Conservation (phyloP, 2,797 vertebrate species). For the Gallinago stenura region DNA sequence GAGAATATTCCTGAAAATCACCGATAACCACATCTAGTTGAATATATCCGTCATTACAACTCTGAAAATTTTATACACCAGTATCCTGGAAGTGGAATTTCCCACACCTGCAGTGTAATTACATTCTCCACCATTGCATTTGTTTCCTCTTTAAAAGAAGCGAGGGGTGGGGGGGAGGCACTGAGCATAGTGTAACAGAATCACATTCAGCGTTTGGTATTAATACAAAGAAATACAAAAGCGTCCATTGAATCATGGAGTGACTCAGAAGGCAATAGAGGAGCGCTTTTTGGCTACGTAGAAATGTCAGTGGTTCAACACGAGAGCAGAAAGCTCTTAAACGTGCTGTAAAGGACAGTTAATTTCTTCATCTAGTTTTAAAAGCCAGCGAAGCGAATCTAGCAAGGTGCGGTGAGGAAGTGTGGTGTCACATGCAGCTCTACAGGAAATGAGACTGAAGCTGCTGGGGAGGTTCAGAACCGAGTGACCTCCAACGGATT, state of each 20-base stretch:
- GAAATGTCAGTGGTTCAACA: slow-evolving; percentile 31
- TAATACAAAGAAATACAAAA: slow-evolving; percentile 37
- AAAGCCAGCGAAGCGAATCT: not conserved
- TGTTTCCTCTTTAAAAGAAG: not conserved
- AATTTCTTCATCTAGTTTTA: slow-evolving; percentile 49
- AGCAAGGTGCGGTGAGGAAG: slow-evolving; percentile 80
- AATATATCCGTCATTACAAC: not conserved
- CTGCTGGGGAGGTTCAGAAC: slow-evolving; percentile 68
- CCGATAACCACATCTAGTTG: not conserved
- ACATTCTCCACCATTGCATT: not conserved
- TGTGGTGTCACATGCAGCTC: slow-evolving; percentile 69
- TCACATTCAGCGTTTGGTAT: not conserved
- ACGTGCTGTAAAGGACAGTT: not conserved
- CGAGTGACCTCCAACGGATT: slow-evolving; percentile 24
- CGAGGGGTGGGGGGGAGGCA: rapidly evolving
- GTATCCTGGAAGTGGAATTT: slow-evolving; percentile 1
- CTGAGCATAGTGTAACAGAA: not conserved
- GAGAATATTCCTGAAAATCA: slow-evolving; percentile 12
- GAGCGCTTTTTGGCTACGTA: not conserved
- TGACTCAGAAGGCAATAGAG: slow-evolving; percentile 36
- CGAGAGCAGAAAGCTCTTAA: not conserved
- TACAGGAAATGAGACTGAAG: slow-evolving; percentile 77
- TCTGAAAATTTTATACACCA: not conserved
- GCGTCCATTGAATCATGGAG: slow-evolving; percentile 22
- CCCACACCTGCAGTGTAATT: not conserved